Base-by-base conservation (phyloP, 2,888 invertebrate genomes). In the Microchrysa polita region DNA sequence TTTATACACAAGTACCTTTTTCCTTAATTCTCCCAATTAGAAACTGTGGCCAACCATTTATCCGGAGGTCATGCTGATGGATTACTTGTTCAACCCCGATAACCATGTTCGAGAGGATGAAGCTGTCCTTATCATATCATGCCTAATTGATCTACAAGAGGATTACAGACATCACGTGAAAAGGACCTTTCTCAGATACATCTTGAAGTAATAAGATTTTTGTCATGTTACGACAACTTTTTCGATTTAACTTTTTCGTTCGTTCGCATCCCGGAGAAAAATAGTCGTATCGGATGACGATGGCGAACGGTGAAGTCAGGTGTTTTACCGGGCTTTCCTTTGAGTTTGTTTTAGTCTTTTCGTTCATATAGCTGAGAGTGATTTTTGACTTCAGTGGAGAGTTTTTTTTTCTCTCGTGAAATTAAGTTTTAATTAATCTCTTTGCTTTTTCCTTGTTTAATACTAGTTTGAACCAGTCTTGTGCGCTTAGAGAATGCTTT, bases 141-240 rank as follows among this genome's bases (percentile, higher is more conserved):
- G 83, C 77, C 80, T 85, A 60, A 80, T 84, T 75, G 85, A 85
- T 80, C 80, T 85, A 67, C 85, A 85, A 78, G 84, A 85, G 78
- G 85, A 85, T 78, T 85, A 82, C 80, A 82, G 84, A 65, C 83
- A 81, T 77, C 77, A 81, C 76, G 81, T 84, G 67, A 85, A 85
- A 79, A 82, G 84, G 74, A 78, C 81, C 55, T 83, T 85, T 73
- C 72, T 85, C n/a, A 82, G 83, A 67, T 84, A 84, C 80, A 79
- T 85, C 60, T 79, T 85, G 34, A 79, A 80, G 83, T 84, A 78
- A 60, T 53, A 52, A 72, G 59, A 73, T 59, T 72, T 72, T 69
- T 69, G 69, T 40, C 57, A 69, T 69, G 52, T 55, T 57, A 20
- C 69, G 20, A 69, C 20, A 67, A 67, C 67, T 67, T 67, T 67